Conservation (phyloP, 2,888 invertebrate genomes). For the Dicyrtoma fusca region DNA sequence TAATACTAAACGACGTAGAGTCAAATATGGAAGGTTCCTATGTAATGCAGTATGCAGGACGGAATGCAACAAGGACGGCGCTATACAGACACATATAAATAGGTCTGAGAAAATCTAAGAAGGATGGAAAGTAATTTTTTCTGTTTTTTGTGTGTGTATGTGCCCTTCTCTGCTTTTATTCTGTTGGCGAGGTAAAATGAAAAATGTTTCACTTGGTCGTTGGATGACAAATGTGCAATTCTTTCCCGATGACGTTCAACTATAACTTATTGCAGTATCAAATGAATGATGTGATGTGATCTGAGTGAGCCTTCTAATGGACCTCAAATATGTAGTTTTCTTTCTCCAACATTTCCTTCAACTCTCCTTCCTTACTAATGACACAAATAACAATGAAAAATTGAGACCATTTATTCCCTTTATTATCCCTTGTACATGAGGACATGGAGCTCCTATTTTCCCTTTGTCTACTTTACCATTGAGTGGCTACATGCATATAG, state of each 20-base stretch:
- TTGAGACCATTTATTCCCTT: conserved; percentile 24
- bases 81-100: no score
- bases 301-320: conserved; percentile 36
- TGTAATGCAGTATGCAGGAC: no score
- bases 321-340: conserved; percentile 28
- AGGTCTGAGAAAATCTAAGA: no score
- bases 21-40: no score
- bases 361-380: conserved; percentile 37
- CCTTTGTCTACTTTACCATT: background rate
- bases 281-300: conserved; percentile 37
- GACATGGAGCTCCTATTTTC: background rate
- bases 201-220: conserved; percentile 33
- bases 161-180: background rate
- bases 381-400: conserved; percentile 38
- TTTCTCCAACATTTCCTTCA: conserved; percentile 26
- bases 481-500: background rate
- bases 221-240: conserved; percentile 37
- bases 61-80: no score
- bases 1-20: no score
- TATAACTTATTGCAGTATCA: conserved; percentile 34
- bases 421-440: conserved; percentile 8
- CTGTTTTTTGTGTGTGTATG: conserved; percentile 1
- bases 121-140: no score
- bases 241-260: conserved; percentile 37
- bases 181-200: conserved; percentile 13